Base-by-base conservation (phyloP, 92 coral and sea anemone species). In the Heteractis magnifica region DNA sequence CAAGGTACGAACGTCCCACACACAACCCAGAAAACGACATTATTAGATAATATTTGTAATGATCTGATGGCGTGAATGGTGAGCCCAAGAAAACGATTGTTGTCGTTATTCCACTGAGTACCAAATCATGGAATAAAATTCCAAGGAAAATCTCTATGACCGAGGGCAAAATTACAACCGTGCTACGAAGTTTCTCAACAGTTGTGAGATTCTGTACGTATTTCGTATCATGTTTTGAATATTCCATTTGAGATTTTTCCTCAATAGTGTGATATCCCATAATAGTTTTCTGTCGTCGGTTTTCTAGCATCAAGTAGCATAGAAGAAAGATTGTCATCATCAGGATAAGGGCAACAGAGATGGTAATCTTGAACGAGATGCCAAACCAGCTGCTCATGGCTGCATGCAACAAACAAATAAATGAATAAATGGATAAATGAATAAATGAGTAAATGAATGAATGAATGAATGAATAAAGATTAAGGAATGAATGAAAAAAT, bases 11-110 rank as follows among this genome's bases (percentile, higher is more conserved):
- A 8, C 83, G 73, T 0, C 74, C 73, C 5, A 80, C 4, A 48
- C 21, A 59, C 75, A 80, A 58, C 56, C 83, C 83, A 41, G 51
- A 0, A 50, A 80, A 80, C 8, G 83, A 80, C 73, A 80, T 50
- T 2, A 80, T 80, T 5, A 80, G 73, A 49, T 60, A 80, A n/a
- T 80, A 80, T 49, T 62, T 64, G 55, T 62, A 65, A 55, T 80
- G 83, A 9, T 60, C 83, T 44, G 75, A 71, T 50, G 76, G 75
- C 6, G 83, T 26, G 55, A 80, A 65, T 18, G 75, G 75, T 16
- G 58, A 58, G 76, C 62, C 48, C 16, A 76, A 49, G 41, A 60
- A 49, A 7, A 55, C 75, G 3, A 80, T 26, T 59, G 83, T 80
- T 4, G 83, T 60, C 18, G 71, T 65, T 7, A 80, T 75, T 48